Evolutionary conservation across 2,888 invertebrate genomes (phyloP).

Genomic region (Phragmatobia fuliginosa): DNA sequence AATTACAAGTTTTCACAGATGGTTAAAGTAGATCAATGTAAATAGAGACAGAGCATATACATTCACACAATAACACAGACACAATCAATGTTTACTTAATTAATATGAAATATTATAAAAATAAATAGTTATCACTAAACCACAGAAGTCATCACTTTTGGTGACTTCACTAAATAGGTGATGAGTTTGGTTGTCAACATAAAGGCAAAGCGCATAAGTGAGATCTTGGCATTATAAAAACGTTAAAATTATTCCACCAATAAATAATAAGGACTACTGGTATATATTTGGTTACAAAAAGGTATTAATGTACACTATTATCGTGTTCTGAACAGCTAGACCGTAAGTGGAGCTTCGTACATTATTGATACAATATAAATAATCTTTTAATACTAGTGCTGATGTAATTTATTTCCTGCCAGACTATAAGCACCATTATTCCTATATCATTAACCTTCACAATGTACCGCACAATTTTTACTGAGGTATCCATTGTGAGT

Average conservation of each 20-base stretch:
- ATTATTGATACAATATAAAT: background rate
- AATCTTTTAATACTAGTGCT: background rate
- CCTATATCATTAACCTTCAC: constrained; percentile 17
- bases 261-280: background rate
- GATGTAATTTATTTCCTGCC: constrained; percentile 1
- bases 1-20: too few relatives aligned
- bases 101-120: too few relatives aligned
- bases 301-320: background rate
- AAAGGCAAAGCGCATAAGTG: too few relatives aligned
- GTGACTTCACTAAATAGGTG: too few relatives aligned
- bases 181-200: too few relatives aligned
- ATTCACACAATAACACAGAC: too few relatives aligned
- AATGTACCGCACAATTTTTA: constrained; percentile 29
- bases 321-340: background rate
- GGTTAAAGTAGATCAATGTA: too few relatives aligned
- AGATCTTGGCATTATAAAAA: too few relatives aligned
- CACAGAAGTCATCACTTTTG: too few relatives aligned
- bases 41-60: too few relatives aligned
- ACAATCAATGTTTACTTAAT: too few relatives aligned
- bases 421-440: constrained; percentile 15
- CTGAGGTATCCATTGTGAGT: constrained; percentile 37
- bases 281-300: background rate
- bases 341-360: background rate
- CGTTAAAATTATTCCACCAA: background rate
- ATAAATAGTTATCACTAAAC: too few relatives aligned